Evolutionary conservation across 2,113 vertebrate genomes (phyloP).

Genomic region (Buteo buteo): DNA sequence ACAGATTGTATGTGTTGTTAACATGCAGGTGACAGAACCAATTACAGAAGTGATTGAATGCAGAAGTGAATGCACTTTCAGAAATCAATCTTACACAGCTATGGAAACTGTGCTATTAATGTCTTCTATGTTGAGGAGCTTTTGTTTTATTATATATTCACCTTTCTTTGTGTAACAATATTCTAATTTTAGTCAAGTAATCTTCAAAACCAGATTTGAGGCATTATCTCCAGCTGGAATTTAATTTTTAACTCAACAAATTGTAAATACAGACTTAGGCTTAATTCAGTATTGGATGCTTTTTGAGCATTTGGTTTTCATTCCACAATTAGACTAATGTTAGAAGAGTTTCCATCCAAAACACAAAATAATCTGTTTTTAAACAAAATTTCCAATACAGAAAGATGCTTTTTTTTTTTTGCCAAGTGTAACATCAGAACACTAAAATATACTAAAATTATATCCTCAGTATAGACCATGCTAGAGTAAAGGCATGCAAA

Average conservation of each 20-base stretch:
- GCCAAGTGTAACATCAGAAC: neutral
- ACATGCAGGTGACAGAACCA: neutral
- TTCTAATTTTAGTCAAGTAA: neutral
- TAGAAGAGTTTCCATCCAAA: neutral
- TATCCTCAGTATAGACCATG: neutral
- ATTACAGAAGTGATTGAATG: neutral
- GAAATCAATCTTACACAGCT: neutral
- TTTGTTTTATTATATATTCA: neutral
- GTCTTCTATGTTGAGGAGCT: neutral
- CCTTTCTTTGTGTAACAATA: neutral
- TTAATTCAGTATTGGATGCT: neutral
- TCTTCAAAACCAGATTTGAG: neutral
- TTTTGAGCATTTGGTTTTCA: neutral
- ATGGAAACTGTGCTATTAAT: neutral
- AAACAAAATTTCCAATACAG: neutral
- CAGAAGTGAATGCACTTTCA: neutral
- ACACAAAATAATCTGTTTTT: neutral
- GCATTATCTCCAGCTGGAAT: neutral
- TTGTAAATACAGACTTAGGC: neutral
- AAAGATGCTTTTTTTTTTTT: neutral
- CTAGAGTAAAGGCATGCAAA: neutral
- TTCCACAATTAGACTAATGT: neutral
- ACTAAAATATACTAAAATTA: neutral
- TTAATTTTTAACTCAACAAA: neutral
- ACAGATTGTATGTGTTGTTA: neutral